Conservation (phyloP, 2,797 vertebrate species). For the Lophius americanus region DNA sequence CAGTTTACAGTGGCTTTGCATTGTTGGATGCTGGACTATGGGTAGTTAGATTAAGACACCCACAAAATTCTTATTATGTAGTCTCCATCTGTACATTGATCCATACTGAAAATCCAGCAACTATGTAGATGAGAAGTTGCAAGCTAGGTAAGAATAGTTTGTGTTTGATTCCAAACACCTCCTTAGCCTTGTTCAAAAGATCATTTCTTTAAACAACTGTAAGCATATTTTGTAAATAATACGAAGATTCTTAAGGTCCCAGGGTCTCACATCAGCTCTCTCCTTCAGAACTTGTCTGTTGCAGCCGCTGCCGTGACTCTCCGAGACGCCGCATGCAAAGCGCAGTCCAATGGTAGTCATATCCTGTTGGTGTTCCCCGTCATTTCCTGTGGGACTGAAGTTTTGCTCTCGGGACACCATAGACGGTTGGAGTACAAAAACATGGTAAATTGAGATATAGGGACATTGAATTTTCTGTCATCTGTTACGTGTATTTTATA, state of each 20-base stretch:
- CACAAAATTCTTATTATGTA: too few relatives aligned
- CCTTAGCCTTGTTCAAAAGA: neutral
- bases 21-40: too few relatives aligned
- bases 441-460: constrained; percentile 63
- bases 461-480: neutral
- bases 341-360: constrained; percentile 78
- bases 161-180: too few relatives aligned
- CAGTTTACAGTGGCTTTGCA: too few relatives aligned
- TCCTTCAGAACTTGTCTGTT: constrained; percentile 64
- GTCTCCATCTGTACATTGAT: too few relatives aligned
- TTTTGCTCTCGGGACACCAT: constrained; percentile 56
- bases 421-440: constrained; percentile 79
- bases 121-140: too few relatives aligned
- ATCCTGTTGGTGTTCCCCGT: constrained; percentile 82
- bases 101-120: too few relatives aligned
- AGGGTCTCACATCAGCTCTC: constrained; percentile 10
- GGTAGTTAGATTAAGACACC: too few relatives aligned
- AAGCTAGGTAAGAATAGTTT: too few relatives aligned
- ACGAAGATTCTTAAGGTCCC: neutral
- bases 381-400: constrained; percentile 82
- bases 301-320: constrained; percentile 71
- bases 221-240: neutral
- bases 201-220: neutral
- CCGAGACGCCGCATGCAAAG: constrained; percentile 74
- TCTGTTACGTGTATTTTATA: neutral